Conservation (phyloP, 1,140 invertebrate species). For the Caenorhabditis inopinata region DNA sequence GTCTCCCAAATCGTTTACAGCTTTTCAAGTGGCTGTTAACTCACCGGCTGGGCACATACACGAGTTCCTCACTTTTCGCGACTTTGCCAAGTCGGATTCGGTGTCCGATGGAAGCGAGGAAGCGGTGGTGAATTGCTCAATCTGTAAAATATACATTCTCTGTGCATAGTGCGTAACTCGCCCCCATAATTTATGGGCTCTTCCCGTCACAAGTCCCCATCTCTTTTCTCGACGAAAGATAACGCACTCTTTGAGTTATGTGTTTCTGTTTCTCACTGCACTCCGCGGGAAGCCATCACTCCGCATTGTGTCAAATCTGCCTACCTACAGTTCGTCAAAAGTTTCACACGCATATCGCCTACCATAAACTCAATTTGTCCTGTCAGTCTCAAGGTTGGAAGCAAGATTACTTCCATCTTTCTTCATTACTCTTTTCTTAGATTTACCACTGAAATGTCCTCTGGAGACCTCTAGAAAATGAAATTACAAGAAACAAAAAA, state of each 20-base stretch:
- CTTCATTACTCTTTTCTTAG: too few relatives aligned
- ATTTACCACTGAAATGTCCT: too few relatives aligned
- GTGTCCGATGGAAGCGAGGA: neutral
- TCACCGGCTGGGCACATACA: slow-evolving; percentile 23
- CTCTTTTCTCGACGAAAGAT: neutral
- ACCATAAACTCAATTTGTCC: slow-evolving; percentile 14
- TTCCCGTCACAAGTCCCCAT: neutral
- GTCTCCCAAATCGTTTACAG: neutral
- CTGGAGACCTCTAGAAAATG: too few relatives aligned
- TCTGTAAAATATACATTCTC: too few relatives aligned
- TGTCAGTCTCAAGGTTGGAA: slow-evolving; percentile 6
- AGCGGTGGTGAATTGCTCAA: neutral
- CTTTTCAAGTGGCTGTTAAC: slow-evolving; percentile 26
- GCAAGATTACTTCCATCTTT: too few relatives aligned
- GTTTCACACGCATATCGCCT: neutral
- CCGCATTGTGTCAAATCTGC: neutral
- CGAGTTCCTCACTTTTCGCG: slow-evolving; percentile 5
- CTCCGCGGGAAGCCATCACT: slow-evolving; percentile 4
- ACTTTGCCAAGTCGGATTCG: neutral
- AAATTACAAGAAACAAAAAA: too few relatives aligned
- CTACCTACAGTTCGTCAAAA: neutral
- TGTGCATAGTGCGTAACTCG: neutral
- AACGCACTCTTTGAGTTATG: slow-evolving; percentile 9
- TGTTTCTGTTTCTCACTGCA: neutral
- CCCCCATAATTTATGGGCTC: slow-evolving; percentile 19